Percentiles rank a stretch among this genome's conserved stretches.
These are phyloP conservation scores for Ivindomyrus marchei DNA, from an alignment of 2,113 vertebrate species.

Conservation along the genomic window DNA sequence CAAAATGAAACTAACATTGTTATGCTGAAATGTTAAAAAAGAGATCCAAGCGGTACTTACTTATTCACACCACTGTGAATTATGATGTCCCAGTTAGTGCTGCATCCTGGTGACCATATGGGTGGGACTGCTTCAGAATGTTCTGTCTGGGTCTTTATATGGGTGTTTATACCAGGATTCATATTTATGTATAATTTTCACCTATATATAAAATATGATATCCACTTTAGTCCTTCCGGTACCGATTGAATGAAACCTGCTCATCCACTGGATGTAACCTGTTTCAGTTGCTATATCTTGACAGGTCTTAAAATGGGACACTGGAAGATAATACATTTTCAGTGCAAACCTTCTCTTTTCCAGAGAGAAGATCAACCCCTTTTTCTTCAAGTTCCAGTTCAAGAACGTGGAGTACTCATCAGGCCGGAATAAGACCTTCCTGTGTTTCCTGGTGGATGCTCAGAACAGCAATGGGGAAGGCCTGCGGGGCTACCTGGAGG, in stretches of 20 bases:
- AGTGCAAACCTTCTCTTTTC: conserved; percentile 18
- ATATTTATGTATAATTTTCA: neutral
- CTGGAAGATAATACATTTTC: neutral
- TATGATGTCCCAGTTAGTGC: neutral
- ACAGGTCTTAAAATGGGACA: neutral
- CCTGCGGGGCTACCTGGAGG: conserved; percentile 82
- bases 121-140: neutral
- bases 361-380: conserved; percentile 80
- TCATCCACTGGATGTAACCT: neutral
- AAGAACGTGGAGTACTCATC: conserved; percentile 95
- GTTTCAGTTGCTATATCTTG: neutral
- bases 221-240: neutral
- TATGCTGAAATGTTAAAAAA: neutral
- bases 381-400: conserved; percentile 96
- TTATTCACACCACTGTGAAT: neutral
- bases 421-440: conserved; percentile 90
- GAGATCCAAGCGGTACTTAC: neutral
- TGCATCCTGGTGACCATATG: neutral
- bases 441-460: conserved; percentile 82
- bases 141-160: neutral
- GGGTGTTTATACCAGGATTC: neutral
- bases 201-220: neutral
- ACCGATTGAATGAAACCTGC: neutral
- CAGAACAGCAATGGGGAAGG: conserved; percentile 63
- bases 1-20: neutral